Evolutionary conservation across 2,797 vertebrate species (phyloP).

Genomic region (Gambelia wislizenii): DNA sequence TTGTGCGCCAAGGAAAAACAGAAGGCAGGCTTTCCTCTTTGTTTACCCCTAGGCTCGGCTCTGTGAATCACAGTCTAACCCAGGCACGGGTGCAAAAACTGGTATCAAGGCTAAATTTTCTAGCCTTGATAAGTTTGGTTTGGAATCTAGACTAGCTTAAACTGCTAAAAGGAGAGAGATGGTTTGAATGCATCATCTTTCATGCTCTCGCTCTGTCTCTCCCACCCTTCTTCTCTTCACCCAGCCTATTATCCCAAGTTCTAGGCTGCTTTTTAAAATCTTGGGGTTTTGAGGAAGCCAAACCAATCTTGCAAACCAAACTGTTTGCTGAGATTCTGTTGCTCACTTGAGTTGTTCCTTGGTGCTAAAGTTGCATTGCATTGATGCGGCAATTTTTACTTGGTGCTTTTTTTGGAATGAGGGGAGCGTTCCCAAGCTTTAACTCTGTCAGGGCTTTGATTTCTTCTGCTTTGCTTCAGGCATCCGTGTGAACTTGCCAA

Average conservation of each 20-base stretch:
- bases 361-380: background rate
- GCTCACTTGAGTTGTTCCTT: background rate
- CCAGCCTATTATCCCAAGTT: too few relatives aligned
- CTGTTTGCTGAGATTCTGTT: background rate
- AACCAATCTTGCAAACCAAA: background rate
- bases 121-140: too few relatives aligned
- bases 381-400: background rate
- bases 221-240: too few relatives aligned
- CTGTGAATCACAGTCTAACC: background rate
- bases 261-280: too few relatives aligned
- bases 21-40: background rate
- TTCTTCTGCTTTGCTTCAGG: background rate
- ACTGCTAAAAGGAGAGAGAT: too few relatives aligned
- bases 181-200: background rate
- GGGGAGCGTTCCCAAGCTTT: background rate
- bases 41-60: background rate
- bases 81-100: too few relatives aligned
- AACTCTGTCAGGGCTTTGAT: background rate
- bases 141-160: too few relatives aligned
- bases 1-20: background rate
- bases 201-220: background rate
- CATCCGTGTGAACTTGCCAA: too few relatives aligned
- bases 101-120: background rate
- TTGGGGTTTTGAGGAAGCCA: background rate
- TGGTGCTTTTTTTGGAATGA: background rate